Evolutionary conservation across 1,140 invertebrate genomes (phyloP), one percentile per base, ranked within the genome.

Genomic region (Glomeris maerens): DNA sequence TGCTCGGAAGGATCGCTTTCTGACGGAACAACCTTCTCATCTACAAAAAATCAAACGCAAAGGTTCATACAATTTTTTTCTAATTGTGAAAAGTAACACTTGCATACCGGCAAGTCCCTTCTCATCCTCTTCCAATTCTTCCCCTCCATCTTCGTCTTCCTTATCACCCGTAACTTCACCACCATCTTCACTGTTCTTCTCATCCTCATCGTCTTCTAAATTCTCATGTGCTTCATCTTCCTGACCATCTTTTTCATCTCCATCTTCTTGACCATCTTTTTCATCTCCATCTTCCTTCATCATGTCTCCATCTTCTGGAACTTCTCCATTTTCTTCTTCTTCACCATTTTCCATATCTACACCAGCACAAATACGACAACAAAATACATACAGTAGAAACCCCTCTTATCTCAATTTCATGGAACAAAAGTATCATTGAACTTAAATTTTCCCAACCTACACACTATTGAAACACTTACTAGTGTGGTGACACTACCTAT

Each of bases 161-260:
- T 58, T 49, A 10, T 49, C 38, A 36, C 52, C 50, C 14, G 59
- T 56, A 42, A 47, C 53, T 49, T 49, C 44, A 7, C 54, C 57
- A 4, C 54, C 49, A n/a, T 57, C 54, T 17, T 59, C 52, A 13
- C 45, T 47, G 25, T 60, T 52, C 25, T 57, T 51, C 21, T 60
- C 55, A 27, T 57, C 51, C 45, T 61, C 53, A 4, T 53, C 56
- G 28, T 57, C 25, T 38, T 57, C 46, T 5, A 52, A 50, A 21
- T 59, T 48, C 29, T 60, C 59, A 14, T 59, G 50, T 29, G 40
- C 50, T 50, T 22, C 45, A 46, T 26, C 22, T 49, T 22, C 25
- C n/a, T 52, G 27, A 40, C 47, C 44, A 53, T 65, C 52, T 45
- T 67, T 60, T 52, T 66, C 53, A 53, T 64, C 59, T 38, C 60